Evolutionary conservation across 1,140 invertebrate genomes (phyloP), one percentile per base, ranked within the genome.

Genomic region (Scaptodrosophila lebanonensis): DNA sequence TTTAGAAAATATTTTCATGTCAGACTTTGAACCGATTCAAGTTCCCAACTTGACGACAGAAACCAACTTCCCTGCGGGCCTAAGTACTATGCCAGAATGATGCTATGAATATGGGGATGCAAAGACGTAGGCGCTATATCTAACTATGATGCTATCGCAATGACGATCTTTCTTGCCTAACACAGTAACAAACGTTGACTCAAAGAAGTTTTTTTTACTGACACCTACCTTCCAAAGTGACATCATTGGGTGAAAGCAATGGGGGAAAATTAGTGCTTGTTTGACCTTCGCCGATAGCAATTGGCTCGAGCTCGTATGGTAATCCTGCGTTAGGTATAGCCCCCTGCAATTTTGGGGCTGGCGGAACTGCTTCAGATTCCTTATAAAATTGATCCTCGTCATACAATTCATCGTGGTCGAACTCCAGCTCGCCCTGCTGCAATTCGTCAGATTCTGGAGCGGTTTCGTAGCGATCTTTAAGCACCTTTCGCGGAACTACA

Each of bases 401-500:
- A 22, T 83, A 87, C 0, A 87, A 62, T 18, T 88, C 88, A 50
- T 88, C 87, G 16, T 84, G 82, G 13, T 88, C 87, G 52, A 88
- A 75, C 47, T 88, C 87, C 1, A 83, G 29, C 12, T 85, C 87
- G 15, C 84, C 77, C 36, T 86, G 86, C 47, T 90, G 88, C 43
- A 87, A 77, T 61, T 95, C 93, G 70, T 95, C 94, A 1, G 90
- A 87, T 75, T 94, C 92, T 1, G 90, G 84, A n/a, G 90, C 88
- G 12, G 91, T 91, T 72, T 94, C 93, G 82, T 92, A 95, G 51
- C 92, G 89, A 64, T 94, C 93, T 61, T 92, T 93, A 2, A 97
- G 85, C 8, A 96, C 94, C 84, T 92, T 92, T 35, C 94, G 89
- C n/a, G 94, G 94, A 48, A 96, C 95, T 96, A 87, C 0, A 53